Base-by-base conservation (phyloP, 2,888 invertebrate genomes). In the Cephus pulcher region DNA sequence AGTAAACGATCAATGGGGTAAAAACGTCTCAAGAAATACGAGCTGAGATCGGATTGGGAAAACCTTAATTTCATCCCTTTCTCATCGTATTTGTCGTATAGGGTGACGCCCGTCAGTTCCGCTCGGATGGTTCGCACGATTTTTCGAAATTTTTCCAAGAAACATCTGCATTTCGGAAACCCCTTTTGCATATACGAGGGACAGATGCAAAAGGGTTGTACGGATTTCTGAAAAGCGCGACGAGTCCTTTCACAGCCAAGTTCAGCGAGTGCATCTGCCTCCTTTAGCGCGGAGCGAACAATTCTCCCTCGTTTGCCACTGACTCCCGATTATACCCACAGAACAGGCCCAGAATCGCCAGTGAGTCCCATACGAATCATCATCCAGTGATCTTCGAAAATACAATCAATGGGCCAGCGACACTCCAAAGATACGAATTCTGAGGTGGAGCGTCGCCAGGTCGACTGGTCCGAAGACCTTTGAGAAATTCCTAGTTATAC, bases 151-250 rank as follows among this genome's bases (percentile, higher is more conserved):
- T 80, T 78, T 78, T 75, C 33, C 74, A 69, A 33, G 35, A 80
- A 82, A 86, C 88, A 89, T 89, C 88, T 88, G 88, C 87, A 88
- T 89, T 87, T 86, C 84, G 83, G 79, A 84, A 86, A 80, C 79
- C 83, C 84, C 84, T 85, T 83, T 84, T 85, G 86, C 85, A 86
- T 86, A 71, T 86, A 80, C 74, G 71, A 76, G 75, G 79, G 80
- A 78, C 82, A 84, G 82, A 84, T 82, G 83, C 78, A 74, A 80
- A 81, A 80, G 83, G 80, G 78, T 84, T 80, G 78, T 35, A 78
- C 34, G 71, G 71, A 71, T 71, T 71, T 71, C 32, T 71, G 71
- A 71, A 71, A 71, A 71, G 71, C 71, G 71, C 71, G 71, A 71
- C 71, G 32, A 12, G 15, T 34, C 71, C 71, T 71, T 71, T 33